Base-by-base conservation (phyloP, 2,888 invertebrate genomes). In the Stenodera caucasica region DNA sequence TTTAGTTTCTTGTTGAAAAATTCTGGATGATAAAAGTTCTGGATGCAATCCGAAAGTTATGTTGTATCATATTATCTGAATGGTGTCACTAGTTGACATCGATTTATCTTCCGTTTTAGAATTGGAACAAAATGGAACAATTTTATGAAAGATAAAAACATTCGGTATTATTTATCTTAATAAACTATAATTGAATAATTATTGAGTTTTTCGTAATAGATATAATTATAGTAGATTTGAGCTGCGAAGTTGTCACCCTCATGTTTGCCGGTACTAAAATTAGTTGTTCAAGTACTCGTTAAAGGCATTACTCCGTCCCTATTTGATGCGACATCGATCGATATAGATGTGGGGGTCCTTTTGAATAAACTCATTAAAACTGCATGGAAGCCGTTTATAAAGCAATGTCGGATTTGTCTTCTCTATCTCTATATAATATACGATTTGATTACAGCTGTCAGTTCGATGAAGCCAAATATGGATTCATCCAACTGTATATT, bases 401-500 rank as follows among this genome's bases (percentile, higher is more conserved):
- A 23, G 33, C 30, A 57, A 57, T 45, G 45, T 45, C 23, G 21
- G 21, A 45, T 45, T 45, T 45, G 21, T 23, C 21, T 23, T n/a
- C n/a, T n/a, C n/a, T n/a, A n/a, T n/a, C 45, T 4, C 5, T 40
- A 40, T 45, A 11, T 45, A 11, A 23, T 45, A 21, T 45, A 23
- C 45, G 23, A 23, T 60, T 76, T 81, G 81, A 77, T 89, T 89
- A 50, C 88, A 93, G 92, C 92, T 81, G 90, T 92, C 83, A 92
- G 90, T 84, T 92, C 92, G 80, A 92, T 93, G 91, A 90, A 92
- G 83, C 89, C 90, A 81, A 89, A 89, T 83, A 89, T 91, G 86
- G 92, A 93, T 85, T 89, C 90, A 82, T 87, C 91, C 78, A 92
- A 92, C 83, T 94, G 93, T 84, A 92, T 93, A 81, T 85, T 93